Conservation (phyloP, 2,888 invertebrate species). For the Eupithecia abbreviata region DNA sequence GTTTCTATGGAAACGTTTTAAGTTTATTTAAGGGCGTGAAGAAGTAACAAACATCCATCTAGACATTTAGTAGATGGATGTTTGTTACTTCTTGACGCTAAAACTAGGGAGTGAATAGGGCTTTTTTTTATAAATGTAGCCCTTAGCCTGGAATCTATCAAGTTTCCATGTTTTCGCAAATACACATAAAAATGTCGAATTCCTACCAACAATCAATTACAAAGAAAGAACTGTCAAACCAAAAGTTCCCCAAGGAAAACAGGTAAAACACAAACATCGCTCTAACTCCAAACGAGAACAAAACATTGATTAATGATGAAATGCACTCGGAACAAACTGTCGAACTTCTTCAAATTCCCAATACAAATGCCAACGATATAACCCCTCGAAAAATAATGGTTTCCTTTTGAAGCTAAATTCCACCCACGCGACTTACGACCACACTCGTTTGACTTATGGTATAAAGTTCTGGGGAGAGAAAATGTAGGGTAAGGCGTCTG, state of each 20-base stretch:
- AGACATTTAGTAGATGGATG: no score
- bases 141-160: no score
- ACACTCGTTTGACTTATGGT: conserved; percentile 7
- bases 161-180: no score
- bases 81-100: no score
- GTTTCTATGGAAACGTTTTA: no score
- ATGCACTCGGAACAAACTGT: conserved; percentile 84
- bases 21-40: no score
- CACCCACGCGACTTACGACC: conserved; percentile 44
- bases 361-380: conserved; percentile 80
- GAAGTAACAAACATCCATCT: no score
- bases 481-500: conserved; percentile 58
- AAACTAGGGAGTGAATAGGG: no score
- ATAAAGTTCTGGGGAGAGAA: conserved; percentile 37
- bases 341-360: conserved; percentile 83
- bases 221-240: conserved; percentile 71
- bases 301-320: conserved; percentile 83
- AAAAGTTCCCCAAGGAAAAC: conserved; percentile 65
- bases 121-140: no score
- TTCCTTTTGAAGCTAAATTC: conserved; percentile 62
- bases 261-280: conserved; percentile 79
- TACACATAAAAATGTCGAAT: conserved; percentile 43
- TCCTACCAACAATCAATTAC: conserved; percentile 77
- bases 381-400: conserved; percentile 82
- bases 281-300: conserved; percentile 64